phyloP scores from a whole-genome alignment of 2,113 vertebrate species.

The Emberiza fucata region DNA sequence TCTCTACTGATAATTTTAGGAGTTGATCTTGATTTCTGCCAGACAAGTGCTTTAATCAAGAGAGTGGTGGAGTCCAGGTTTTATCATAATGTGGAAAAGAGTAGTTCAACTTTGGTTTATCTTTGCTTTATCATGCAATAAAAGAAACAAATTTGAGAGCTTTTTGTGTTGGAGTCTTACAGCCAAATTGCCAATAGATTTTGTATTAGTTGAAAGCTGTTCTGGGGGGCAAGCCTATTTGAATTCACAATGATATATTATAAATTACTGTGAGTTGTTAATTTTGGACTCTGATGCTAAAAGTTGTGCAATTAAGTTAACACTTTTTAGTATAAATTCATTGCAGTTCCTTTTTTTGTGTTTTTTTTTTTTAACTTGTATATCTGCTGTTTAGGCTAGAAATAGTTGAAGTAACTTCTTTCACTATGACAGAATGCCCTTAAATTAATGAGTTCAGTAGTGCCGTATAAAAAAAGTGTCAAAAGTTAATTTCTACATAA shows the following conservation, averaged over 20 bases:
- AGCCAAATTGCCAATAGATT: background rate
- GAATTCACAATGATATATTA: background rate
- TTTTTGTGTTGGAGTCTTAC: background rate
- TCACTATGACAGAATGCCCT: background rate
- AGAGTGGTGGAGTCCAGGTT: background rate
- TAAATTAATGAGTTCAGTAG: constrained; percentile 19
- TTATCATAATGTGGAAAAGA: background rate
- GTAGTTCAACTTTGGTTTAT: background rate
- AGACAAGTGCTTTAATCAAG: background rate
- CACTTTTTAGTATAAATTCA: background rate
- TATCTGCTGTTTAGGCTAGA: background rate
- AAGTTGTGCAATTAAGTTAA: background rate
- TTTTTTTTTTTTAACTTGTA: background rate
- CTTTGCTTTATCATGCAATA: background rate
- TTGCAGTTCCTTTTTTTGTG: background rate
- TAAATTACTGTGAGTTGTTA: background rate
- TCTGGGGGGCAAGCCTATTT: background rate
- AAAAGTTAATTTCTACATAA: background rate
- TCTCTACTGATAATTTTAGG: background rate
- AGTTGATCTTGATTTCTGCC: background rate
- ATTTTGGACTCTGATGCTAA: background rate
- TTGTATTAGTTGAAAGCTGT: background rate
- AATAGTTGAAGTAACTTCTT: background rate
- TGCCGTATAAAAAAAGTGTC: background rate
- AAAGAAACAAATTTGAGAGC: background rate